A percentile compares a stretch with the other conserved stretches of the same genome.
Evolutionary conservation across 2,113 vertebrate species (phyloP).

Genomic region (Neofelis nebulosa): DNA sequence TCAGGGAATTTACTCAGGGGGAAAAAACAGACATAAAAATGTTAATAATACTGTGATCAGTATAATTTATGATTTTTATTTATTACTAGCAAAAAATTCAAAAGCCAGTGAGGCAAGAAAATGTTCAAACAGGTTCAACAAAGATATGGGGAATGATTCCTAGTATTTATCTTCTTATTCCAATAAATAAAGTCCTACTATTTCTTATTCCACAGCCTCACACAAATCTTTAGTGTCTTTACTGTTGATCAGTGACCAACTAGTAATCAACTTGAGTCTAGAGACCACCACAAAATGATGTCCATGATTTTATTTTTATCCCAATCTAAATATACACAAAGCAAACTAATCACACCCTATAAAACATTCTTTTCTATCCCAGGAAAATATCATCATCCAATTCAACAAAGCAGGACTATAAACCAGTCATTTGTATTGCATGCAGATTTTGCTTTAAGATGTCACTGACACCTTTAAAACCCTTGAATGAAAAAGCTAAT

Average conservation of each 20-base stretch:
- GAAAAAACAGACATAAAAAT: slow-evolving; percentile 28
- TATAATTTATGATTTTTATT: background rate
- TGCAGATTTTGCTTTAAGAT: slow-evolving; percentile 33
- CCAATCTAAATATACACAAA: background rate
- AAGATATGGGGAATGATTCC: background rate
- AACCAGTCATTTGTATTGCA: background rate
- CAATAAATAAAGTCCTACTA: background rate
- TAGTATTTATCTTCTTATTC: background rate
- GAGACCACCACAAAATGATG: background rate
- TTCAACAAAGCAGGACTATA: background rate
- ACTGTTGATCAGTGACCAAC: background rate
- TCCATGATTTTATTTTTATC: background rate
- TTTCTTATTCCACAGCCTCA: background rate
- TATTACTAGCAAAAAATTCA: slow-evolving; percentile 37
- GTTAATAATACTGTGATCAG: background rate
- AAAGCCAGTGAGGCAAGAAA: slow-evolving; percentile 14
- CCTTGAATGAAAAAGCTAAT: background rate
- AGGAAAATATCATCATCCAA: background rate
- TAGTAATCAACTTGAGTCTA: background rate
- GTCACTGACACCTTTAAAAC: background rate
- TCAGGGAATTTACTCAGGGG: background rate
- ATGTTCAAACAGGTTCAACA: background rate
- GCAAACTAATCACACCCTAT: slow-evolving; percentile 1
- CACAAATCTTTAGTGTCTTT: background rate
- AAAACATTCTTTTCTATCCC: slow-evolving; percentile 19